Percentiles rank a stretch among this genome's conserved stretches.
phyloP scores from a whole-genome alignment of 2,797 vertebrate genomes.

The Luscinia megarhynchos region DNA sequence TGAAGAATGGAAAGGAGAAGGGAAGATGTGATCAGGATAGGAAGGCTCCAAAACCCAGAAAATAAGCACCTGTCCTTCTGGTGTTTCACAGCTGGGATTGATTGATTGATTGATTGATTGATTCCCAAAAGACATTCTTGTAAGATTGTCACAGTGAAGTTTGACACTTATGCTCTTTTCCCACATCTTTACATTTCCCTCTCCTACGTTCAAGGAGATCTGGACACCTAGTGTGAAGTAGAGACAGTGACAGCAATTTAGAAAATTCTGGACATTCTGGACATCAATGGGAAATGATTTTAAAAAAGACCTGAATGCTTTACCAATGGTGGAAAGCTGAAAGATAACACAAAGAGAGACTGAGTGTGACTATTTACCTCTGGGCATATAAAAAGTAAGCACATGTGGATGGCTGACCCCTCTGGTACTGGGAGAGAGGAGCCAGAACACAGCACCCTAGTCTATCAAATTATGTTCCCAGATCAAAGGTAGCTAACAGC shows the following conservation, averaged over 20 bases:
- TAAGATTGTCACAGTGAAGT: neutral
- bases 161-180: neutral
- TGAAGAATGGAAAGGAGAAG: slow-evolving; percentile 17
- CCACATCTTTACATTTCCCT: neutral
- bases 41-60: neutral
- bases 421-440: neutral
- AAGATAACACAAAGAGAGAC: neutral
- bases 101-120: neutral
- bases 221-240: neutral
- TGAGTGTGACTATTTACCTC: neutral
- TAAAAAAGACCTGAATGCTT: neutral
- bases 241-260: neutral
- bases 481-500: slow-evolving; percentile 65
- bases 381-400: neutral
- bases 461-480: slow-evolving; percentile 32
- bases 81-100: neutral
- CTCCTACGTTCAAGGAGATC: neutral
- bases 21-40: neutral
- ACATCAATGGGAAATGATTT: neutral
- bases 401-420: slow-evolving; percentile 21
- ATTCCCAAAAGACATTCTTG: neutral
- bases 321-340: neutral
- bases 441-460: slow-evolving; percentile 42
- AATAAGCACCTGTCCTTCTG: neutral
- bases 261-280: neutral